Conservation (phyloP, 92 coral and sea anemone genomes). For the Epizoanthus illoricatus region DNA sequence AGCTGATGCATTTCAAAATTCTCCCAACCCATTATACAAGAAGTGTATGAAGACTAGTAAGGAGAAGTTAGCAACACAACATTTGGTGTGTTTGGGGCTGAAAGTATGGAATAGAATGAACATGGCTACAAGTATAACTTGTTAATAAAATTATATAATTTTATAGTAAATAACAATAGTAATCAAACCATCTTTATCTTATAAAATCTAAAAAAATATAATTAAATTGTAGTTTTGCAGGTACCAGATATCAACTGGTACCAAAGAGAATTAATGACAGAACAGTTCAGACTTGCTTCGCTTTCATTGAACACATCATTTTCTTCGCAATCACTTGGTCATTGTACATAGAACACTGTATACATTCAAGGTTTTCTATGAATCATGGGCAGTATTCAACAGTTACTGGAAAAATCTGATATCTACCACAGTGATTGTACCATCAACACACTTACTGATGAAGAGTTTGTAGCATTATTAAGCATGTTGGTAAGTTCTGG, state of each 20-base stretch:
- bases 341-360: neutral
- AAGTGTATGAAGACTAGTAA: neutral
- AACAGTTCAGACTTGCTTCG: neutral
- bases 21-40: neutral
- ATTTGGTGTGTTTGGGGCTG: neutral
- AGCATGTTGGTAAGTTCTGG: slow-evolving; percentile 27
- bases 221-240: neutral
- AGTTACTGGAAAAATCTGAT: neutral
- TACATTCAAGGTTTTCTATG: neutral
- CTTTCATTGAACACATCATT: neutral
- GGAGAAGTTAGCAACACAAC: neutral
- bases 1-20: neutral
- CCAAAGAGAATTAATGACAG: neutral
- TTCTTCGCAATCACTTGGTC: neutral
- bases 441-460: neutral
- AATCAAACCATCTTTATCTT: neutral
- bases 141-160: neutral
- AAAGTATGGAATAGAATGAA: neutral
- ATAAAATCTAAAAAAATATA: neutral
- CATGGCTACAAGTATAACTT: neutral
- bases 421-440: neutral
- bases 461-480: slow-evolving; percentile 27
- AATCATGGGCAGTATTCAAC: slow-evolving; percentile 24
- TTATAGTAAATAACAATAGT: neutral
- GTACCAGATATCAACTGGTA: slow-evolving; percentile 30